Base-by-base conservation (phyloP, 2,113 vertebrate species). In the Zosterops lateralis region DNA sequence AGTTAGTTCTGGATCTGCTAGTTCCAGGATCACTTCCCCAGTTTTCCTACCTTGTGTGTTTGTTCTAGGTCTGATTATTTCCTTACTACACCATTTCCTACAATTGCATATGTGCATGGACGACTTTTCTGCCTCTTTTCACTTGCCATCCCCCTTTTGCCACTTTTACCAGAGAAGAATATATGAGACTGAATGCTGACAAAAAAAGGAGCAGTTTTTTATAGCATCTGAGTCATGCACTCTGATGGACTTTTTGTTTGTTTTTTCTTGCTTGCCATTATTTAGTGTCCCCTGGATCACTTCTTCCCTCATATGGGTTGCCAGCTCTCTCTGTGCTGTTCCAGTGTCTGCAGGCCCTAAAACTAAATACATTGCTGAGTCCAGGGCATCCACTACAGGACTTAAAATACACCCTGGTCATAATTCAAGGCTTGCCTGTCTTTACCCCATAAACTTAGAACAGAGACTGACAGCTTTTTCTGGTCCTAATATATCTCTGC, bases 1-100 rank as follows among this genome's bases (percentile, higher is more conserved):
- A 36, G 9, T 58, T 54, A 45, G 56, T 61, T 22, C 45, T 47
- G 45, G n/a, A 31, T 44, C 29, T 68, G 34, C n/a, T 61, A 17
- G 25, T 3, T 60, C 22, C 10, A 22, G 40, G 57, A n/a, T 36
- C 47, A 53, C 73, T 70, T 48, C 10, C 8, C 6, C 18, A 17
- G 36, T 31, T 73, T 70, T 73, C 28, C 76, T 9, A 1, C 0
- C 0, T 54, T 70, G 16, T 15, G 3, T 53, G 42, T 71, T 71
- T 57, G 14, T 71, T 29, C 31, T 70, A 45, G 11, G 4, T 77
- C 31, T 78, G 32, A 17, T 56, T 77, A 3, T 48, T 87, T 53
- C 74, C 51, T 67, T 78, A 48, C 32, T 75, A 6, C 10, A 3
- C 6, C 58, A 1, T 82, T 74, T 77, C 38, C 48, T 67, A n/a